phyloP scores from a whole-genome alignment of 1,140 invertebrate genomes.

The Pentalonia nigronervosa region DNA sequence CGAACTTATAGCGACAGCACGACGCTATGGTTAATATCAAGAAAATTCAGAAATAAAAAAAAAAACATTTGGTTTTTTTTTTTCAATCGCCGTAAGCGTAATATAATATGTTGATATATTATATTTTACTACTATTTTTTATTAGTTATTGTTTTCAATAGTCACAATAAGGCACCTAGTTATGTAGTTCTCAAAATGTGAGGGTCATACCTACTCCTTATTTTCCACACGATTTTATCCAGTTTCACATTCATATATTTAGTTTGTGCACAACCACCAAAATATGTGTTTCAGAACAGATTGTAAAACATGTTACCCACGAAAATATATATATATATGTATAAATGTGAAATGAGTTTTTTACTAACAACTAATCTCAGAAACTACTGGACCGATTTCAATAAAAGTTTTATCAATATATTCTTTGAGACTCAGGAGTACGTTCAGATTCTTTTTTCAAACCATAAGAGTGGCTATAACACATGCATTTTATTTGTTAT shows the following conservation, averaged over 20 bases:
- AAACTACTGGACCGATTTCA: too few relatives aligned
- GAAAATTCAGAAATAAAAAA: background rate
- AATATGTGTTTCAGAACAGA: background rate
- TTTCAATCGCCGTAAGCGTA: too few relatives aligned
- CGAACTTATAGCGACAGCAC: background rate
- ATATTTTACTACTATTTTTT: background rate
- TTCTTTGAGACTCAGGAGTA: too few relatives aligned
- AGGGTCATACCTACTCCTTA: background rate
- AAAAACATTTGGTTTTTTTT: background rate
- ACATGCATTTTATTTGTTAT: too few relatives aligned
- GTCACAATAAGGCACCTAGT: background rate
- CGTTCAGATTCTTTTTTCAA: too few relatives aligned
- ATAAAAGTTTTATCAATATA: too few relatives aligned
- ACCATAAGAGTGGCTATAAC: too few relatives aligned
- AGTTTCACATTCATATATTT: background rate
- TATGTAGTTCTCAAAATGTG: background rate
- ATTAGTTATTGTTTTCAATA: background rate
- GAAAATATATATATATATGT: too few relatives aligned
- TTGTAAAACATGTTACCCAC: background rate
- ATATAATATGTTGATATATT: background rate
- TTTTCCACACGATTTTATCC: background rate
- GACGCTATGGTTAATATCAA: background rate
- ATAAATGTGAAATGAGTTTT: background rate
- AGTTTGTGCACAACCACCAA: too few relatives aligned
- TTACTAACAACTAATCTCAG: background rate